Conservation (phyloP, 2,113 vertebrate genomes). For the Corythornis vintsioides region DNA sequence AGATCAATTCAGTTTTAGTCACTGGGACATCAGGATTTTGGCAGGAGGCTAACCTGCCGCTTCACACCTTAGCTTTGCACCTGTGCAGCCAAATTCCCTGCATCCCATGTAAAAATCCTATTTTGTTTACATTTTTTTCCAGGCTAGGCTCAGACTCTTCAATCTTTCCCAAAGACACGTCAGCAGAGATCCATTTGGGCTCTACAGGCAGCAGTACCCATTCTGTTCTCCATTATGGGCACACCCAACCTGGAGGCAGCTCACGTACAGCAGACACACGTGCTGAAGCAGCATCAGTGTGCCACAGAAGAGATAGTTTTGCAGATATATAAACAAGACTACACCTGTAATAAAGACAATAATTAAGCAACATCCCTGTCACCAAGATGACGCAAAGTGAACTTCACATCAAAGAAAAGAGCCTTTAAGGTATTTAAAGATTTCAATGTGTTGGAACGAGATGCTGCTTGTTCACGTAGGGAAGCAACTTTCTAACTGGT, state of each 20-base stretch:
- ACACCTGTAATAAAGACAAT: neutral
- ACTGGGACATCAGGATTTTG: neutral
- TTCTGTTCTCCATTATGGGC: neutral
- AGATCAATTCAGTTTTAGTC: neutral
- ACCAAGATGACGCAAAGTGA: neutral
- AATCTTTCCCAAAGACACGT: neutral
- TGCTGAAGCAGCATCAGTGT: neutral
- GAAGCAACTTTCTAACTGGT: neutral
- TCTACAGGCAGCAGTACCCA: neutral
- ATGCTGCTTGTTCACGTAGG: accelerated
- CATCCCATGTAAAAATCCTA: neutral
- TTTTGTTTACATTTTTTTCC: neutral
- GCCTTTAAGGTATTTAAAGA: neutral
- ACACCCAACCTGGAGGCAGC: accelerated
- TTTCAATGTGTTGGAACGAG: neutral
- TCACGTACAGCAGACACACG: neutral
- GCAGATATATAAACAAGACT: neutral
- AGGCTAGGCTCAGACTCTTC: neutral
- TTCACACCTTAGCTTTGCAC: neutral
- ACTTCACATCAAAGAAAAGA: neutral
- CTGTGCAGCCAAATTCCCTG: neutral
- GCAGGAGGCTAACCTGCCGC: neutral
- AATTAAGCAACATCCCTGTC: neutral
- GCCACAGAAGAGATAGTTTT: neutral
- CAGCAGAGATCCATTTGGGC: neutral